A percentile compares a stretch with the other conserved stretches of the same genome.
These are phyloP conservation scores for Diarsia mendica DNA, from an alignment of 2,888 invertebrate genomes.

Conservation along the genomic window DNA sequence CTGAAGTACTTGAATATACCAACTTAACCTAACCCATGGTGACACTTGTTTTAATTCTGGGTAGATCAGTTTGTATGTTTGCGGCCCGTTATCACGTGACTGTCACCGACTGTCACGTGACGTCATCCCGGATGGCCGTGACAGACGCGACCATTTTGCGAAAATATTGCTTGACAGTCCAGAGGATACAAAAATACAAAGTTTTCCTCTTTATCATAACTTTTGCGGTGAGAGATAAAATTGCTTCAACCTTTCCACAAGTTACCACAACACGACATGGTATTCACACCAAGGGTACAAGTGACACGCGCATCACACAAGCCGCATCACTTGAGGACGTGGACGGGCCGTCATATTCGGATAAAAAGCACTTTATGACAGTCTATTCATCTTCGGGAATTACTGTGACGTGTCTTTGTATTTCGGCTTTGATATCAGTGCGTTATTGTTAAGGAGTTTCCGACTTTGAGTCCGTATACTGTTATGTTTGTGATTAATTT, in stretches of 20 bases:
- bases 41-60: no score
- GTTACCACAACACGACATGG: background rate
- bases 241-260: background rate
- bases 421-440: conserved; percentile 37
- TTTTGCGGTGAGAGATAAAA: background rate
- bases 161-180: no score
- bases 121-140: no score
- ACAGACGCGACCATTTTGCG: no score
- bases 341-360: conserved; percentile 29
- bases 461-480: conserved; percentile 17
- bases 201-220: no score
- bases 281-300: background rate
- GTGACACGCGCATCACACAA: background rate
- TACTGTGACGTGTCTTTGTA: conserved; percentile 57
- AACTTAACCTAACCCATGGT: no score
- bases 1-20: no score
- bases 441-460: conserved; percentile 32
- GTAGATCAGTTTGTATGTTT: no score
- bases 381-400: conserved; percentile 59
- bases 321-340: background rate
- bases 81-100: no score
- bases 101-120: no score
- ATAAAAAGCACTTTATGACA: conserved; percentile 56
- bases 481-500: conserved; percentile 4
- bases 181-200: no score